Evolutionary conservation across 2,113 vertebrate species (phyloP).

Genomic region (Daboia siamensis): DNA sequence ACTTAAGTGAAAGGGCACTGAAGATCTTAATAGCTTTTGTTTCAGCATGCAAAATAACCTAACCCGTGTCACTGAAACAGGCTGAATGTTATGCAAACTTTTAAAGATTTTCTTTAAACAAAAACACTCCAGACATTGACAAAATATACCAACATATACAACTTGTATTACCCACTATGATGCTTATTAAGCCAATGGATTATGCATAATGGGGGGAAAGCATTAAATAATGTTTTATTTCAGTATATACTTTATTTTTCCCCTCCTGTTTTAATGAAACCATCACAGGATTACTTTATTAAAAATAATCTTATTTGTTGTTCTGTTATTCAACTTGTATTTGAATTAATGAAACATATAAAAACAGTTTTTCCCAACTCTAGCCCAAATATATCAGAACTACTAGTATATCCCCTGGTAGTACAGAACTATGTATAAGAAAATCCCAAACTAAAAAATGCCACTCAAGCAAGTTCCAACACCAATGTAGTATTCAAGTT

Average conservation of each 20-base stretch:
- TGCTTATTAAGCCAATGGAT: not conserved
- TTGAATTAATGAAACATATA: not conserved
- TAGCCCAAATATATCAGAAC: not conserved
- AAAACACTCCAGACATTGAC: not conserved
- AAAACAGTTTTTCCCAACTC: not conserved
- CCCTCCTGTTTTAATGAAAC: not conserved
- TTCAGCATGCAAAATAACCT: not conserved
- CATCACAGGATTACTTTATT: not conserved
- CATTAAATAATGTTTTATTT: not conserved
- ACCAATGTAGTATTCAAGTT: not conserved
- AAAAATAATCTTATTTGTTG: not conserved
- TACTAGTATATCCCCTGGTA: not conserved
- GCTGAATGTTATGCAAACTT: not conserved
- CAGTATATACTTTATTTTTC: not conserved
- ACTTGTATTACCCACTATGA: not conserved
- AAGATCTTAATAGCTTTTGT: not conserved
- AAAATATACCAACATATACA: not conserved
- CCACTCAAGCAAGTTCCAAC: not conserved
- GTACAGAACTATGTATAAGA: not conserved
- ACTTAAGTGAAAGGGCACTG: not conserved
- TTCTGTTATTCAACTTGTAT: not conserved
- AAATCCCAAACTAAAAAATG: conserved; percentile 2
- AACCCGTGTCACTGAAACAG: not conserved
- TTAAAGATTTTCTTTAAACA: not conserved
- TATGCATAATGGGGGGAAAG: not conserved